Conservation (phyloP, 2,113 vertebrate species). For the Fulmarus glacialis region DNA sequence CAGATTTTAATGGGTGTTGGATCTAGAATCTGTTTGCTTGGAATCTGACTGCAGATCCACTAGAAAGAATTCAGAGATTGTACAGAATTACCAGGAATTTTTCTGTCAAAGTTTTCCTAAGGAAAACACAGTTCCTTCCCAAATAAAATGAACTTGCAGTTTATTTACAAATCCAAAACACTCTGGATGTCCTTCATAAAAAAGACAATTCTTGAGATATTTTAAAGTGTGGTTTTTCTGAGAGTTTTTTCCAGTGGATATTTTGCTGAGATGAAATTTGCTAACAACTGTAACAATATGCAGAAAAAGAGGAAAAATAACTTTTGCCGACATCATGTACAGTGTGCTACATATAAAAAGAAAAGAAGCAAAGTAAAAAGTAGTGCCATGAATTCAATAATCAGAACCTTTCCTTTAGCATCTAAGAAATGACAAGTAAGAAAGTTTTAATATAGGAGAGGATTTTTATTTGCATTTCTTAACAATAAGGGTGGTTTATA, state of each 20-base stretch:
- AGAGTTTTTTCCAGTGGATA: not conserved
- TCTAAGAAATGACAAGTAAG: constrained; percentile 59
- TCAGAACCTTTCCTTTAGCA: constrained; percentile 24
- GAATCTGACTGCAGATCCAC: not conserved
- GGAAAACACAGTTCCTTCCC: not conserved
- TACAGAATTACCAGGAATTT: not conserved
- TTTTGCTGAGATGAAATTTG: constrained; percentile 39
- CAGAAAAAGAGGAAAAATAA: constrained; percentile 41
- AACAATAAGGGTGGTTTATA: constrained; percentile 66
- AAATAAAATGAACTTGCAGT: not conserved
- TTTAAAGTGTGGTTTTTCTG: not conserved
- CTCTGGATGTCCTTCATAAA: not conserved
- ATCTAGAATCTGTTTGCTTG: not conserved
- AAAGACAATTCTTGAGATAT: not conserved
- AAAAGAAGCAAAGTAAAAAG: not conserved
- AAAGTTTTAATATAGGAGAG: constrained; percentile 53
- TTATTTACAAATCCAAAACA: not conserved
- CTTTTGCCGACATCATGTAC: not conserved
- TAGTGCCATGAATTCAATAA: constrained; percentile 7
- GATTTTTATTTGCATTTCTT: constrained; percentile 70
- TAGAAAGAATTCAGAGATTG: not conserved
- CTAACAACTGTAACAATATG: not conserved
- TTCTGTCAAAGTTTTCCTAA: not conserved
- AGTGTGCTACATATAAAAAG: not conserved
- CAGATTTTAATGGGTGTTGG: not conserved